Conservation (phyloP, 2,797 vertebrate species). For the Cynopterus sphinx region DNA sequence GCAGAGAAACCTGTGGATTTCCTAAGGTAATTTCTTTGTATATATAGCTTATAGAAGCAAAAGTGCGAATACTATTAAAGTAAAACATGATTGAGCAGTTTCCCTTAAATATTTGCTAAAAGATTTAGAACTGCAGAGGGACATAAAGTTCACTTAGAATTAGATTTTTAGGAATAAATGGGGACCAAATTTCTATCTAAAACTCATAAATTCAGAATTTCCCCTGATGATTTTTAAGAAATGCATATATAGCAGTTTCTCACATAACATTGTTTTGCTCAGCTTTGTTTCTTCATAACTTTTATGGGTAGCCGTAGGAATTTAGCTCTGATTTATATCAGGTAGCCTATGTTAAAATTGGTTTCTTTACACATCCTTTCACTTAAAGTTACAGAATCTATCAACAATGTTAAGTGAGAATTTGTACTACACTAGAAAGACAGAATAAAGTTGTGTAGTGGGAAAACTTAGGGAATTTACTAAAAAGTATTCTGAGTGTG, state of each 20-base stretch:
- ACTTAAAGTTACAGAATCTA: neutral
- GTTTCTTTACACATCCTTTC: neutral
- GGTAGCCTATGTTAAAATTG: neutral
- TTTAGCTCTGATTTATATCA: neutral
- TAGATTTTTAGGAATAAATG: neutral
- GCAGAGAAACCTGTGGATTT: neutral
- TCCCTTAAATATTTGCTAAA: neutral
- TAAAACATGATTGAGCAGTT: neutral
- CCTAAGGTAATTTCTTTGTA: neutral
- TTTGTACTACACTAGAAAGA: neutral
- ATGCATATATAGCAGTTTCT: neutral
- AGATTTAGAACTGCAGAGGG: neutral
- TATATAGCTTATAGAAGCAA: neutral
- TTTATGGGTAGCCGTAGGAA: neutral
- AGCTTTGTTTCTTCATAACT: neutral
- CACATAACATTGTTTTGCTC: neutral
- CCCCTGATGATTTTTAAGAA: constrained; percentile 29
- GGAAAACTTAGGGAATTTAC: neutral
- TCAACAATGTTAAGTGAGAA: neutral
- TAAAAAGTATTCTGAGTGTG: neutral
- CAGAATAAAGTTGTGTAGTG: neutral
- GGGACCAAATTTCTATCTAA: neutral
- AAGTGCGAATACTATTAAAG: neutral
- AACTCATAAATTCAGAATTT: neutral
- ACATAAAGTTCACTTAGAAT: neutral